phyloP scores from a whole-genome alignment of 2,888 invertebrate genomes.

The Drosophila fungiperda region DNA sequence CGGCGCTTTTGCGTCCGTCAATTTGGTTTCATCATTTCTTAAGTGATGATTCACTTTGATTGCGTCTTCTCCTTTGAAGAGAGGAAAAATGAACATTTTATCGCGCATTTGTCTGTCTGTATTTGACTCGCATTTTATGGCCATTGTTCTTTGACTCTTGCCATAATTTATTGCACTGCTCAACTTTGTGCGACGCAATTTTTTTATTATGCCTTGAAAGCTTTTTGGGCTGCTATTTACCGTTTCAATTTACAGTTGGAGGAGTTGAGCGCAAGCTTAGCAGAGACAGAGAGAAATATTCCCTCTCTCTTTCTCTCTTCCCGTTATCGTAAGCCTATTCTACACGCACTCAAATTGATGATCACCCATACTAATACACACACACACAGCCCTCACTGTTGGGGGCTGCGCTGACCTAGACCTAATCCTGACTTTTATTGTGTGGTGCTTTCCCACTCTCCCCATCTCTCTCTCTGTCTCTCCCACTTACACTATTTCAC shows the following conservation, averaged over 20 bases:
- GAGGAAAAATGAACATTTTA: conserved; percentile 29
- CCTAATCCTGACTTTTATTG: conserved; percentile 31
- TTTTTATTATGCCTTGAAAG: conserved; percentile 38
- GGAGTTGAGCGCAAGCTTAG: conserved; percentile 6
- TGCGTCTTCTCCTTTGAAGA: conserved; percentile 29
- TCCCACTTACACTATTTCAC: conserved; percentile 20
- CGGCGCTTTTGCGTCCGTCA: conserved; percentile 47
- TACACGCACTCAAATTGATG: conserved; percentile 12
- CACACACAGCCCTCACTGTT: neutral
- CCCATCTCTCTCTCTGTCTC: conserved; percentile 2
- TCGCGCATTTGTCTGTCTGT: conserved; percentile 26
- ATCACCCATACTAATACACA: conserved; percentile 29
- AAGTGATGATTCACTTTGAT: conserved; percentile 75
- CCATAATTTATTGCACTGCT: conserved; percentile 46
- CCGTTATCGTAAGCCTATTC: neutral
- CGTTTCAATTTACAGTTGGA: conserved; percentile 32
- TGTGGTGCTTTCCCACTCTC: neutral
- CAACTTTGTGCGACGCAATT: conserved; percentile 40
- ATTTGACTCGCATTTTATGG: conserved; percentile 33
- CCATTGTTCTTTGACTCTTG: conserved; percentile 55
- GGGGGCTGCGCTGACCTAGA: conserved; percentile 44
- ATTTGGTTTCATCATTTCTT: conserved; percentile 57
- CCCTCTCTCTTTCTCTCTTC: neutral
- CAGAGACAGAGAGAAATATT: neutral
- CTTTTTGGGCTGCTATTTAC: conserved; percentile 35